These are phyloP conservation scores for Lagenorhynchus albirostris DNA, from an alignment of 2,113 vertebrate genomes.

Conservation along the genomic window DNA sequence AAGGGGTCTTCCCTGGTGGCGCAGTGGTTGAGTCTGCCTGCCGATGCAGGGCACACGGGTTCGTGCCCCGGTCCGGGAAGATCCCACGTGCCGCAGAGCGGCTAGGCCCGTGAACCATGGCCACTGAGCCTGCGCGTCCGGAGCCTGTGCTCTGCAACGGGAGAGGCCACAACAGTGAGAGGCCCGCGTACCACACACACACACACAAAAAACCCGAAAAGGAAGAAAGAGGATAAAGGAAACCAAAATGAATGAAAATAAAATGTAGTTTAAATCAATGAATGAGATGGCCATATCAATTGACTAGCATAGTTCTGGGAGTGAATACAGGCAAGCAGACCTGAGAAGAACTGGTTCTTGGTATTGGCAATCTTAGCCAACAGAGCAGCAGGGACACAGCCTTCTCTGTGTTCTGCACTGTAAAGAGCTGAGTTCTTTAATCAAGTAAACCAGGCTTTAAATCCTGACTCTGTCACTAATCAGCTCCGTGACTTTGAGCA, in stretches of 20 bases:
- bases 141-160: too few species aligned
- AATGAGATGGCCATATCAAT: background rate
- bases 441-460: slow-evolving; percentile 11
- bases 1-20: background rate
- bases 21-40: too few species aligned
- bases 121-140: too few species aligned
- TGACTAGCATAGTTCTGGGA: background rate
- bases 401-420: background rate
- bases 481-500: background rate
- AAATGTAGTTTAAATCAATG: slow-evolving; percentile 16
- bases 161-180: too few species aligned
- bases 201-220: background rate
- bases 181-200: too few species aligned
- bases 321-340: background rate
- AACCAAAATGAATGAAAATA: background rate
- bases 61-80: too few species aligned
- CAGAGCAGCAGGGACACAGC: background rate
- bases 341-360: background rate
- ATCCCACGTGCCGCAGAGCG: too few species aligned
- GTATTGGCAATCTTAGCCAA: background rate
- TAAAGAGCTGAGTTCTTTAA: slow-evolving; percentile 15
- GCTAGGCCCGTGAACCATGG: too few species aligned
- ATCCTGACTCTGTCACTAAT: background rate
- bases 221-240: background rate
- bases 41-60: too few species aligned